Conservation (phyloP, 1,140 invertebrate species). For the Varroa destructor region DNA sequence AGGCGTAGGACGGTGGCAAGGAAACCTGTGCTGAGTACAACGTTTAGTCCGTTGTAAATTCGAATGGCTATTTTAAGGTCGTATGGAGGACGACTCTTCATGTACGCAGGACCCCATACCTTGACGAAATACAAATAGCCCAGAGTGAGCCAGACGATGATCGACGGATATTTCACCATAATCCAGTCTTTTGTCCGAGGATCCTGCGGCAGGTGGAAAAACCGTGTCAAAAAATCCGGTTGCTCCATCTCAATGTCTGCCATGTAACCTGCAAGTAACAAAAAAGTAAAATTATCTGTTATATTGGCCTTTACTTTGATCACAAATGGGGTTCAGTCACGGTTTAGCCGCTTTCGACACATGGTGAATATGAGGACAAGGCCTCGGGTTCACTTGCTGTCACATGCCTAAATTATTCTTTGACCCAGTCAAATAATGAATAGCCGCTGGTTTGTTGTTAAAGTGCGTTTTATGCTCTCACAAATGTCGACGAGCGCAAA, state of each 20-base stretch:
- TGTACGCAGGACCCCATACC: slow-evolving; percentile 40
- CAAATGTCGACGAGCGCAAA: too few species aligned
- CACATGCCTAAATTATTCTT: too few species aligned
- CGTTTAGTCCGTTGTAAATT: slow-evolving; percentile 40
- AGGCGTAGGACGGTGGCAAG: neutral
- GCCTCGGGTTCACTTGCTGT: too few species aligned
- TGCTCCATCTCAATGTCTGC: neutral
- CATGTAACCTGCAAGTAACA: too few species aligned
- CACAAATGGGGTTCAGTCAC: too few species aligned
- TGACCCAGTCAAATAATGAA: too few species aligned
- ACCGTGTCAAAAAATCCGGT: slow-evolving; percentile 9
- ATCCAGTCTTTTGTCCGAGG: slow-evolving; percentile 42
- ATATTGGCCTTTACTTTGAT: too few species aligned
- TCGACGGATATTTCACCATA: slow-evolving; percentile 41
- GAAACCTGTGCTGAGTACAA: slow-evolving; percentile 16
- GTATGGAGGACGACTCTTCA: slow-evolving; percentile 41
- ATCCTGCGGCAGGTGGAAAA: slow-evolving; percentile 37
- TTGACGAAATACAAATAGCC: slow-evolving; percentile 41
- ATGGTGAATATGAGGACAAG: too few species aligned
- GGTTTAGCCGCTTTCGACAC: too few species aligned
- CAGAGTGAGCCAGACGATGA: slow-evolving; percentile 39
- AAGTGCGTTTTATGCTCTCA: too few species aligned
- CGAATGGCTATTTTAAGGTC: slow-evolving; percentile 40
- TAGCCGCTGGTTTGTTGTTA: too few species aligned
- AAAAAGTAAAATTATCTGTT: too few species aligned